Evolutionary conservation across 2,113 vertebrate genomes (phyloP), one percentile per base, ranked within the genome.

Genomic region (Carassius carassius): DNA sequence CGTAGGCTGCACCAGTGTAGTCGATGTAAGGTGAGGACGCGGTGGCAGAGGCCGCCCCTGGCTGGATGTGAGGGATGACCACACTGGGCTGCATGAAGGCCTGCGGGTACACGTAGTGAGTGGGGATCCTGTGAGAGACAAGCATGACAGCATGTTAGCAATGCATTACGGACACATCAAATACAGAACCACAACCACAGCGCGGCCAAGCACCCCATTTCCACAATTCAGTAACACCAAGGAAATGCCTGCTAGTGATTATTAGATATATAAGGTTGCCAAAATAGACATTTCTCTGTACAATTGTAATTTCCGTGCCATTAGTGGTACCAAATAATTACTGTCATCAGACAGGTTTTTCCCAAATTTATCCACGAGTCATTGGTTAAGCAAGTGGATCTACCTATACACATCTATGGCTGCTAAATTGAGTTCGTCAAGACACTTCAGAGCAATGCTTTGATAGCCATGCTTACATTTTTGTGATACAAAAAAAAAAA

Each of bases 41-140:
- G 0, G 96, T 67, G 44, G 94, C 91, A 0, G 96, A 94, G 4
- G 96, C 93, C 0, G 96, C 94, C 0, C 95, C 87, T 0, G 96
- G 96, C 89, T 99, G 97, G 47, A 99, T 94, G 3, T 98, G 97
- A 3, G 97, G 98, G 84, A 99, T 98, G 85, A 99, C 96, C 93
- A 99, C 92, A 88, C 98, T 98, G 3, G 98, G 98, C 93, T 99
- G 98, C 91, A 99, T 95, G 70, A 98, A 99, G 87, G 97, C 97
- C 95, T 99, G 98, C 54, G 98, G 98, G 91, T 99, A 99, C 89
- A 99, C 95, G 82, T 99, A 99, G 94, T 99, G 98, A 89, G 98
- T 96, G 17, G 98, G 97, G 89, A 99, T 97, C 95, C 98, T 99
- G 96, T 88, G 86, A 94, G 90, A 89, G 72, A 91, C 54, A 89